Evolutionary conservation across 23 tunicate species (phyloP), one percentile per base, ranked within the genome.

Genomic region (Ciona savignyi): DNA sequence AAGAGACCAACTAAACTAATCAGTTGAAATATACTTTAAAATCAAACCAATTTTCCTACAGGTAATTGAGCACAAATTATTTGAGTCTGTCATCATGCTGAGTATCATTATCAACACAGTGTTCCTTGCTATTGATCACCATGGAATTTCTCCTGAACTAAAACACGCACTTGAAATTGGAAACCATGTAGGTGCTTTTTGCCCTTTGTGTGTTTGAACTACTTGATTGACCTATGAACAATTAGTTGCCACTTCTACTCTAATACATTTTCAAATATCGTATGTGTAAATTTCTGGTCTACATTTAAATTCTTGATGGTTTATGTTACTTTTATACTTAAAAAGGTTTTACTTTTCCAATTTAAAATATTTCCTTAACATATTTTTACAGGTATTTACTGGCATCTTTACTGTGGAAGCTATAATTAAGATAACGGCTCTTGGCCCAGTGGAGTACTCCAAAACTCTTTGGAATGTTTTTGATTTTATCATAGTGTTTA

Each of bases 401-500:
- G 79, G 34, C 22, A 81, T 93, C 25, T 93, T 93, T 60, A 78
- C 77, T 26, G 63, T 69, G 32, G 98, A 93, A 78, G 93, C 93
- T 0, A 34, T 86, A 0, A 62, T 93, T 0, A 93, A 93, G 35
- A 70, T 93, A 22, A 4, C 81, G 21, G 94, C 90, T 3, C 30
- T 86, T 80, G 87, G 88, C 1, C 80, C 83, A 30, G 32, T 74
- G 15, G 66, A 60, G 3, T 93, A 93, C 68, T 33, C 79, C 2
- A 60, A 65, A 32, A 79, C 86, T 34, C 88, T 75, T 30, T 93
- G 98, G 98, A 93, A 93, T 34, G 56, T 77, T n/a, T 93, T 93
- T 74, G 98, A 93, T 65, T 93, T 93, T 62, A 27, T 78, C 56
- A 93, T 93, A 27, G 98, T 93, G 35, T 49, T 86, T 33, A 86